Evolutionary conservation across 2,888 invertebrate species (phyloP).

Genomic region (Aleiodes leptofemur): DNA sequence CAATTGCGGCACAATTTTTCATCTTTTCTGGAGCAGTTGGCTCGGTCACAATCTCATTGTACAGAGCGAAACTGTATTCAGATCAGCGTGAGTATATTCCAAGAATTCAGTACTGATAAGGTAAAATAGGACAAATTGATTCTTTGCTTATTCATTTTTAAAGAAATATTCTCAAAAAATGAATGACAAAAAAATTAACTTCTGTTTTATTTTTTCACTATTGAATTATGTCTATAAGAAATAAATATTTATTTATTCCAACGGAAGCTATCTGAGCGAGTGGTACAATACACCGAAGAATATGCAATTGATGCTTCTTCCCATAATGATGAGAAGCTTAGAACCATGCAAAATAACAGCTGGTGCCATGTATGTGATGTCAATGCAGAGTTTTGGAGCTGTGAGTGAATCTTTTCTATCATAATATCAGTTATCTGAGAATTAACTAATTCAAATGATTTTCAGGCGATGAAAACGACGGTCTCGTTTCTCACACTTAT

Average conservation of each 20-base stretch:
- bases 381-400: slow-evolving; percentile 50
- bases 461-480: slow-evolving; percentile 42
- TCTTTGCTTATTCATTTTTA: no score
- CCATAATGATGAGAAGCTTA: slow-evolving; percentile 49
- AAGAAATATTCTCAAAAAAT: no score
- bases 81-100: slow-evolving; percentile 44
- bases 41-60: slow-evolving; percentile 52
- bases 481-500: slow-evolving; percentile 56
- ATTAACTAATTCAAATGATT: neutral
- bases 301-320: slow-evolving; percentile 41
- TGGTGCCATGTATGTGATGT: slow-evolving; percentile 48
- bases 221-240: neutral
- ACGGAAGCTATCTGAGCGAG: slow-evolving; percentile 48
- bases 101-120: neutral
- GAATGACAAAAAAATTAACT: neutral
- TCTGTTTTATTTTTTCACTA: neutral
- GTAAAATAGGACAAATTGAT: no score
- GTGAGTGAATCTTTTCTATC: slow-evolving; percentile 29
- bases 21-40: slow-evolving; percentile 54
- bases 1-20: slow-evolving; percentile 38
- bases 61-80: slow-evolving; percentile 44
- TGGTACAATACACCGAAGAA: slow-evolving; percentile 49
- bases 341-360: slow-evolving; percentile 48
- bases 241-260: neutral
- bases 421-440: neutral